Evolutionary conservation across 2,113 vertebrate species (phyloP), one percentile per base, ranked within the genome.

Genomic region (Cyphomyrus discorhynchus): DNA sequence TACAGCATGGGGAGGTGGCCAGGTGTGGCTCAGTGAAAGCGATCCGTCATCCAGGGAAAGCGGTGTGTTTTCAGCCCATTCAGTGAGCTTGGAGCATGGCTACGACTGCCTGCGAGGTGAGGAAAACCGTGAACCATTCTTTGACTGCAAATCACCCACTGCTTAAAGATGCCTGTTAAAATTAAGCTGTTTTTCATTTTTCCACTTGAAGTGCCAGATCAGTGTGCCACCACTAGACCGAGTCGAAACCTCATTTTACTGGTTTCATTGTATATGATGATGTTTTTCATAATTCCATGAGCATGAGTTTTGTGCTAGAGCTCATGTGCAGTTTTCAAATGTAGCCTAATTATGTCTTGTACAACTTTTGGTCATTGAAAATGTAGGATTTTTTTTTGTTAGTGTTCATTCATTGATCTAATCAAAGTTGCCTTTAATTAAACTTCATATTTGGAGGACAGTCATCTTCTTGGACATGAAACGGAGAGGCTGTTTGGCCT

Each of bases 11-110:
- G 91, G 74, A 66, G 86, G 90, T 86, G 77, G 52, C 46, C 88
- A 89, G 82, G 31, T 70, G 84, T 74, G 91, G 91, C 92, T 56
- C 91, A 88, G 91, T 94, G 94, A 94, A 93, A 92, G 58, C 91
- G 91, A 94, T 95, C 94, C 88, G 94, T 95, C 93, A 93, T 83
- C 82, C 87, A 77, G 50, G 85, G 88, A 66, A 92, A 80, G 90
- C 88, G 66, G 90, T 90, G 88, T 74, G 86, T 86, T 89, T 83
- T 66, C 10, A 17, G 88, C 87, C 49, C 31, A 13, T 39, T 42
- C 35, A 19, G 74, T 6, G 74, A 42, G 74, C 74, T 80, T 80
- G 35, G 74, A 42, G 35, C 74, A 39, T 50, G 88, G 83, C 89
- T 91, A 90, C 86, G 87, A 80, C 91, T 88, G 85, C 89, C 83